Conservation (phyloP, 2,888 invertebrate genomes). For the Ophion slaviceki region DNA sequence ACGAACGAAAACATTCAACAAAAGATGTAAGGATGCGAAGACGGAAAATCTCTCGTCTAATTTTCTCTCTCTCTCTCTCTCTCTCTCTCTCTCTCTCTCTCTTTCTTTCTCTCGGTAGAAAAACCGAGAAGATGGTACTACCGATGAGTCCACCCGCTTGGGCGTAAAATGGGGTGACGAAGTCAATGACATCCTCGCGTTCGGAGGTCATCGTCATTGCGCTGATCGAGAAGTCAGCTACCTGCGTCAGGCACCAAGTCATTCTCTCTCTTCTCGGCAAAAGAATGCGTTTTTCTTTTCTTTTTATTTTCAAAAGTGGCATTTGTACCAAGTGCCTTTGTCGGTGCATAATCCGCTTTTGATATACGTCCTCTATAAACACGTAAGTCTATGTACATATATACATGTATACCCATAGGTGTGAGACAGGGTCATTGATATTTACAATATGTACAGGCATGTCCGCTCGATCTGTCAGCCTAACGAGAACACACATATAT, state of each 20-base stretch:
- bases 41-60: no score
- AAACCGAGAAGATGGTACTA: constrained; percentile 77
- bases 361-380: no score
- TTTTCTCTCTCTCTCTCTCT: no score
- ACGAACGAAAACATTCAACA: no score
- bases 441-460: no score
- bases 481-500: constrained; percentile 7
- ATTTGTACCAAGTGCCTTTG: no score
- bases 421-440: no score
- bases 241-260: constrained; percentile 83
- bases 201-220: constrained; percentile 96
- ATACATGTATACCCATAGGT: neutral
- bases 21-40: no score
- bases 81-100: neutral
- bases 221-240: constrained; percentile 92
- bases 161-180: constrained; percentile 95
- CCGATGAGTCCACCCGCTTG: constrained; percentile 96
- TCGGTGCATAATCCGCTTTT: no score
- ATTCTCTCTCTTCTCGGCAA: neutral
- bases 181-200: constrained; percentile 95
- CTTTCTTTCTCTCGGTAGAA: neutral
- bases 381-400: neutral
- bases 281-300: neutral
- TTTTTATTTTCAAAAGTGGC: neutral
- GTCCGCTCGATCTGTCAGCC: no score